Conservation (phyloP, 2,888 invertebrate genomes). For the Idaea straminata region DNA sequence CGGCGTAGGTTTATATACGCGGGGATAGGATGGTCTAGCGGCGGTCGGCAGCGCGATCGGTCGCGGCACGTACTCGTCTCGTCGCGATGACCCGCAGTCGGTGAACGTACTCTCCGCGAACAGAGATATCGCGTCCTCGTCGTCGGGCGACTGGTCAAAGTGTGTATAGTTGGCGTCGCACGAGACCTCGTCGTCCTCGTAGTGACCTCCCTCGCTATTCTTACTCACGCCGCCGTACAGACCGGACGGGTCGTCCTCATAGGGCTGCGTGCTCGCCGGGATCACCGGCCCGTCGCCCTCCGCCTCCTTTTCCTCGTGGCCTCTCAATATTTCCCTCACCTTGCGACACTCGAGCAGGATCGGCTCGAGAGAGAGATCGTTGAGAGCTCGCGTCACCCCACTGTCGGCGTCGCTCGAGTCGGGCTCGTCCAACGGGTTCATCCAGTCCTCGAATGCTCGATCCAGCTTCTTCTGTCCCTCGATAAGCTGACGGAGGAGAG, state of each 20-base stretch:
- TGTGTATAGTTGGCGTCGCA: slow-evolving; percentile 19
- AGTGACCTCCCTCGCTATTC: not conserved
- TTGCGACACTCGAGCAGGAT: not conserved
- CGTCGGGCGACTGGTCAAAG: slow-evolving; percentile 43
- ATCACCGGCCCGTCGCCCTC: not conserved
- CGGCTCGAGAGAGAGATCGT: not conserved
- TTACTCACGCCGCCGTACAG: not conserved
- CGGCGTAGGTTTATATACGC: slow-evolving; percentile 46
- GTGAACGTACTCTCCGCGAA: slow-evolving; percentile 63
- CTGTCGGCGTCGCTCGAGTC: not conserved
- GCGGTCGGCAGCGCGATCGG: slow-evolving; percentile 20
- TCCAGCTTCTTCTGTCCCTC: not conserved
- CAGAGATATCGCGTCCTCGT: slow-evolving; percentile 62
- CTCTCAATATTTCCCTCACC: not conserved
- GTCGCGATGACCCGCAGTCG: slow-evolving; percentile 45
- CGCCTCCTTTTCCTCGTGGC: not conserved
- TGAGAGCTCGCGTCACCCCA: not conserved
- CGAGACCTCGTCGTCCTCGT: slow-evolving; percentile 2
- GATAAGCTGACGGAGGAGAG: not conserved
- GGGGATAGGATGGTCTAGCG: slow-evolving; percentile 19
- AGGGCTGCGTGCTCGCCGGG: not conserved
- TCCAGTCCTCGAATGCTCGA: not conserved
- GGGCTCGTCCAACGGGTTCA: not conserved
- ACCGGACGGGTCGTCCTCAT: not conserved
- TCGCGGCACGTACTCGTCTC: slow-evolving; percentile 53